Evolutionary conservation across 2,888 invertebrate genomes (phyloP), one percentile per base, ranked within the genome.

Genomic region (Acronicta aceris): DNA sequence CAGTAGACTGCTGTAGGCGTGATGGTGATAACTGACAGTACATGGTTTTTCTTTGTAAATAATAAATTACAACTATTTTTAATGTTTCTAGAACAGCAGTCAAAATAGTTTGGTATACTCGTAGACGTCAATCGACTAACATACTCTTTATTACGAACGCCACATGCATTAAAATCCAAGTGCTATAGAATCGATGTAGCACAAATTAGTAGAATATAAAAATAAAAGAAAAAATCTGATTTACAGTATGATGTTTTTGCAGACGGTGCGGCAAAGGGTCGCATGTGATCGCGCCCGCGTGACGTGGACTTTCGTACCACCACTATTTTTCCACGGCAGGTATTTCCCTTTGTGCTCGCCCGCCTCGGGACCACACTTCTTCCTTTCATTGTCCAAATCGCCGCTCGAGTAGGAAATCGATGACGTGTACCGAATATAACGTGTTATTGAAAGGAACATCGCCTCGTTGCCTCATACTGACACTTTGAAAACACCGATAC

Each of bases 301-400:
- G 67, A 71, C 62, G 76, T 65, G 40, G 33, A 74, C 78, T 82
- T 83, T 81, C 78, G 80, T 78, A 75, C 59, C 71, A 73, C 78
- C 78, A 82, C 81, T 84, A 85, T 85, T 86, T 86, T 84, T 81
- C 75, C 79, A 79, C 78, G 74, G 78, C 80, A 84, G 84, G 86
- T 82, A 83, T 61, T 69, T 65, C 72, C 82, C 80, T 88, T 90
- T 90, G 87, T 89, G 83, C 69, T 76, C 73, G 52, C 52, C 46
- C 72, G 72, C 76, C 78, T 71, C 72, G 73, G 78, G 77, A 78
- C 76, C 79, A 74, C 81, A 82, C 84, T 86, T 69, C 81, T 84
- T 84, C 82, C 78, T 82, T 81, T 81, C 81, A 87, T 86, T 90
- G 89, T 86, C 83, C 85, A 88, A 82, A 87, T 87, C 81, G 82